Conservation (phyloP, 2,797 vertebrate genomes). For the Hybognathus amarus region DNA sequence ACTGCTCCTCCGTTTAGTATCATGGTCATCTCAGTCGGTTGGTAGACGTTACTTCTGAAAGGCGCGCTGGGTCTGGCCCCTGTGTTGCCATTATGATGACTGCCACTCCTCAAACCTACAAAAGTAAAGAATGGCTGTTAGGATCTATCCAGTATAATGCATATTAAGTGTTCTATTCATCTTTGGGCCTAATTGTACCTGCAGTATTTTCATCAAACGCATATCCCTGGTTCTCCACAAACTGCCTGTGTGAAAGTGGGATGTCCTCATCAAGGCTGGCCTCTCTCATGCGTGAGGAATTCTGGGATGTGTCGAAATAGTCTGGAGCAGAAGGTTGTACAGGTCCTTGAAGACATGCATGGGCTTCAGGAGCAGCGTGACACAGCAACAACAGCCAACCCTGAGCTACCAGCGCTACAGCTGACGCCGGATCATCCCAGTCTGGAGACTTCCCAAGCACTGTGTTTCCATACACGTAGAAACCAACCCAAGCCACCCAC, state of each 20-base stretch:
- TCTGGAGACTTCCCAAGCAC: slow-evolving; percentile 81
- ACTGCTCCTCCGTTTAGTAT: slow-evolving; percentile 97
- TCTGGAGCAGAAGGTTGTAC: slow-evolving; percentile 91
- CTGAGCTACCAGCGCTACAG: slow-evolving; percentile 90
- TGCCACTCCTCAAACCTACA: slow-evolving; percentile 82
- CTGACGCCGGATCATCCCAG: slow-evolving; percentile 91
- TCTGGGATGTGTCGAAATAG: slow-evolving; percentile 96
- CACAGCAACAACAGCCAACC: slow-evolving; percentile 95
- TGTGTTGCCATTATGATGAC: slow-evolving; percentile 88
- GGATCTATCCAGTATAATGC: background rate
- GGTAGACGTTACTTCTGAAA: slow-evolving; percentile 97
- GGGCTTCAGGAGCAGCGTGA: slow-evolving; percentile 91
- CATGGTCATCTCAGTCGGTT: slow-evolving; percentile 98
- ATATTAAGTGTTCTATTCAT: background rate
- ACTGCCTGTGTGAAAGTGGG: slow-evolving; percentile 90
- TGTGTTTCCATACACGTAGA: slow-evolving; percentile 91
- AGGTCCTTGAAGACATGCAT: slow-evolving; percentile 86
- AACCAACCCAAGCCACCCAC: slow-evolving; percentile 94
- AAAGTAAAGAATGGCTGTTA: background rate
- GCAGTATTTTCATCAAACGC: slow-evolving; percentile 91
- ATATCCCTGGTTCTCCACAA: slow-evolving; percentile 96
- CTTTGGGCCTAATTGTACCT: slow-evolving; percentile 72
- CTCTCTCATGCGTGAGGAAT: slow-evolving; percentile 91
- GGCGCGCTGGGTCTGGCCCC: slow-evolving; percentile 89
- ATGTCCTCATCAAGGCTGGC: slow-evolving; percentile 95